These are phyloP conservation scores for Nephila pilipes DNA, from an alignment of 1,140 invertebrate genomes.

Conservation along the genomic window DNA sequence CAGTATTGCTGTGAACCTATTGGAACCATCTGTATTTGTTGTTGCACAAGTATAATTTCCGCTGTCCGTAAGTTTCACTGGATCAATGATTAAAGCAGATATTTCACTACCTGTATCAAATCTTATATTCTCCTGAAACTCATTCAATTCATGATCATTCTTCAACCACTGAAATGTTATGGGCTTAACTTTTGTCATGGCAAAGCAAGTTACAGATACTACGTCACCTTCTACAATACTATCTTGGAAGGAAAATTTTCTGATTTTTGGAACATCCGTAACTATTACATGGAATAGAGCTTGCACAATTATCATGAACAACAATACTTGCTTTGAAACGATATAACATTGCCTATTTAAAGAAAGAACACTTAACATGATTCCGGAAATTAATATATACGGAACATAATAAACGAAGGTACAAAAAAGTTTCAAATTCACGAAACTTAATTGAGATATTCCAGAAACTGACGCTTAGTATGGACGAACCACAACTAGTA, in stretches of 20 bases:
- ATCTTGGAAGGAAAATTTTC: slow-evolving; percentile 41
- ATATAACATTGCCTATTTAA: neutral
- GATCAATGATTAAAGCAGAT: slow-evolving; percentile 56
- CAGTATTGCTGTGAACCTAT: slow-evolving; percentile 68
- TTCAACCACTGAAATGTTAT: slow-evolving; percentile 54
- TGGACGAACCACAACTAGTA: neutral
- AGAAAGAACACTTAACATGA: neutral
- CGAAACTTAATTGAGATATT: no score
- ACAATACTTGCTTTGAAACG: no score
- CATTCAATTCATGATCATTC: slow-evolving; percentile 14
- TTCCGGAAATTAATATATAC: no score
- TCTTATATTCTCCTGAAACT: slow-evolving; percentile 38
- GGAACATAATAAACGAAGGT: neutral
- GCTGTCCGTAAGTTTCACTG: slow-evolving; percentile 79
- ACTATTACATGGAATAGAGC: neutral
- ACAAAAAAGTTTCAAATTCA: no score
- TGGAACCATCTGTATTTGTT: slow-evolving; percentile 81
- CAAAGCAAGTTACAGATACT: slow-evolving; percentile 42
- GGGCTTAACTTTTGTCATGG: slow-evolving; percentile 38
- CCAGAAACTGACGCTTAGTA: neutral
- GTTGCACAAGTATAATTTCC: slow-evolving; percentile 87
- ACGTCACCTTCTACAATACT: neutral
- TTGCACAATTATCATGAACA: neutral
- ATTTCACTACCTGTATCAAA: slow-evolving; percentile 37
- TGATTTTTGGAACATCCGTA: slow-evolving; percentile 33